Percentiles rank a stretch among this genome's conserved stretches.
Conservation (phyloP, 2,888 invertebrate species). For the Drosophila hamatofila region DNA sequence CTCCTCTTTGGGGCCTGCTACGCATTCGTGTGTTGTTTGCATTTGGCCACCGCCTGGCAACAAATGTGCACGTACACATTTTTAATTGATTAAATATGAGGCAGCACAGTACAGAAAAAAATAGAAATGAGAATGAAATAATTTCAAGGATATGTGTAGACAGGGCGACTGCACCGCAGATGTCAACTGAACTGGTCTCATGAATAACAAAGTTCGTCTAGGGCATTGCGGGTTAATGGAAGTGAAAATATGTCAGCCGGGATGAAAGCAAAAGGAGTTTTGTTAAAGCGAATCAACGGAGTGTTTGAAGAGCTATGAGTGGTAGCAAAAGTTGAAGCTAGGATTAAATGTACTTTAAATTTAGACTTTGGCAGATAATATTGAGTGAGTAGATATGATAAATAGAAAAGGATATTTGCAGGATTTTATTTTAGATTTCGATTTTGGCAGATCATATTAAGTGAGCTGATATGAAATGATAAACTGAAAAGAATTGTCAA, state of each 20-base stretch:
- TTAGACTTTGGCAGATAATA: neutral
- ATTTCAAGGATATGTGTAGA: constrained; percentile 23
- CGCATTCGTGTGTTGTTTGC: constrained; percentile 42
- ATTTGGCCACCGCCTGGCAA: constrained; percentile 31
- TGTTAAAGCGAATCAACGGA: neutral
- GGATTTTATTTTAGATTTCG: too few species aligned
- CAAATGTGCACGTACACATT: constrained; percentile 63
- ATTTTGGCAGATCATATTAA: too few species aligned
- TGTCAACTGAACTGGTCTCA: constrained; percentile 25
- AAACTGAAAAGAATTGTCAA: too few species aligned
- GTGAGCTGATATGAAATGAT: too few species aligned
- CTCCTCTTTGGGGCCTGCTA: constrained; percentile 20
- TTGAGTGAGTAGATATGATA: too few species aligned
- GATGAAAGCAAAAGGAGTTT: constrained; percentile 25
- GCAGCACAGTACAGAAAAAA: neutral
- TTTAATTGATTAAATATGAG: constrained; percentile 76
- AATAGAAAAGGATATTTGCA: too few species aligned
- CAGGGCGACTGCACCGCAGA: constrained; percentile 10
- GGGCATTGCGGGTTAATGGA: constrained; percentile 8
- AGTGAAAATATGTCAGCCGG: constrained; percentile 7
- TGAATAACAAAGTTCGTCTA: constrained; percentile 25
- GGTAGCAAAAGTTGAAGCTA: too few species aligned
- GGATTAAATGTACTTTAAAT: neutral
- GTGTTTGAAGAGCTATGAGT: neutral
- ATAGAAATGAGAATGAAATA: constrained; percentile 4